phyloP scores from a whole-genome alignment of 2,888 invertebrate genomes.

The Aspidapion aeneum region DNA sequence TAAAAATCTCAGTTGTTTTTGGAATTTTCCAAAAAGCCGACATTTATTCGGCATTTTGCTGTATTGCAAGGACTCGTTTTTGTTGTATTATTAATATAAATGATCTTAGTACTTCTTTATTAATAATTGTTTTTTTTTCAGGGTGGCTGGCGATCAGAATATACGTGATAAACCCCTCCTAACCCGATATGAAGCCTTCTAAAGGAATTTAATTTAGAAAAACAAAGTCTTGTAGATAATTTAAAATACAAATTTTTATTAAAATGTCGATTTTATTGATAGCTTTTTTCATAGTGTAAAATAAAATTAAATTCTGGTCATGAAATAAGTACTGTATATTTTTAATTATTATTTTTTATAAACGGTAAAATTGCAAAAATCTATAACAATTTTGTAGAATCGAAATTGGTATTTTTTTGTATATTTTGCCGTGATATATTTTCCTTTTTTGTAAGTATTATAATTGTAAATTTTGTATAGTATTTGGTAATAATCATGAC shows the following conservation, averaged over 20 bases:
- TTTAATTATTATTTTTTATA: constrained; percentile 31
- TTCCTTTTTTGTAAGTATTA: constrained; percentile 5
- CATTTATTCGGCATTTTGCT: constrained; percentile 9
- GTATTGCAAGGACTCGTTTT: too few species aligned
- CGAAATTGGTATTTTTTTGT: not conserved
- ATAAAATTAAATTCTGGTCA: not conserved
- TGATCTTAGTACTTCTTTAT: too few species aligned
- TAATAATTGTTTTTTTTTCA: constrained; percentile 61
- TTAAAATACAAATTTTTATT: constrained; percentile 6
- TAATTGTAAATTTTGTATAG: constrained; percentile 32
- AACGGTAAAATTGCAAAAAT: not conserved
- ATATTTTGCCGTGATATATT: not conserved
- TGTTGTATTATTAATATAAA: too few species aligned
- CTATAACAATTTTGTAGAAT: too few species aligned
- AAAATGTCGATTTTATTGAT: constrained; percentile 20
- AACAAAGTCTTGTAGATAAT: constrained; percentile 35
- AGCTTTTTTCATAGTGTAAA: constrained; percentile 6
- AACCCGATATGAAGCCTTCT: not conserved
- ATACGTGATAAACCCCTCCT: constrained; percentile 74
- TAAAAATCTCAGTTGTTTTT: not conserved
- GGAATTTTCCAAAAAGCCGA: not conserved
- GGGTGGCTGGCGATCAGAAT: constrained; percentile 91
- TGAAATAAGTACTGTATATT: constrained; percentile 28
- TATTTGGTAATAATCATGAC: constrained; percentile 35
- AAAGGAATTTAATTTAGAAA: constrained; percentile 36